Conservation (phyloP, 1,140 invertebrate genomes). For the Drosophila malerkotliana region DNA sequence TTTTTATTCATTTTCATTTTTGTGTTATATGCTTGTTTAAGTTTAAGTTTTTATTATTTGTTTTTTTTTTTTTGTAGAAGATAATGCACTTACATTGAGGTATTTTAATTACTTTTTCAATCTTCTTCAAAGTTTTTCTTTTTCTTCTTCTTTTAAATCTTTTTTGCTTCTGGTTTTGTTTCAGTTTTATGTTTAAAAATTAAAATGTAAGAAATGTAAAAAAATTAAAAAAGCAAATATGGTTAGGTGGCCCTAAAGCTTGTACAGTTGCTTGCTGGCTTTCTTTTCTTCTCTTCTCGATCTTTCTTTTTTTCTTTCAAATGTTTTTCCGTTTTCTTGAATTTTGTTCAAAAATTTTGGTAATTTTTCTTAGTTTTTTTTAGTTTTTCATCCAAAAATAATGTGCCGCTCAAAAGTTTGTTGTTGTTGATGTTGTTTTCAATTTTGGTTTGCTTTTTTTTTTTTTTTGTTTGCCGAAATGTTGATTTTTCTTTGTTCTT, state of each 20-base stretch:
- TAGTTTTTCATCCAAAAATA: constrained; percentile 29
- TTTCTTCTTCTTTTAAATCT: constrained; percentile 25
- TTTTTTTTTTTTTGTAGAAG: constrained; percentile 65
- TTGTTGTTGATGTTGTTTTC: constrained; percentile 29
- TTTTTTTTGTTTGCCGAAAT: constrained; percentile 68
- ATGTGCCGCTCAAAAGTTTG: constrained; percentile 44
- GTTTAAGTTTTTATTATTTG: constrained; percentile 22
- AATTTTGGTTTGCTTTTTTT: constrained; percentile 19
- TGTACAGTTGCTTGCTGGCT: constrained; percentile 47
- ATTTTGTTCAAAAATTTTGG: constrained; percentile 41
- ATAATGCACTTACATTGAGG: constrained; percentile 83
- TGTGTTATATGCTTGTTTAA: constrained; percentile 21
- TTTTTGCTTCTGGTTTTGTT: constrained; percentile 42
- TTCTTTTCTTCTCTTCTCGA: no score
- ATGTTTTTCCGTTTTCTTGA: constrained; percentile 12
- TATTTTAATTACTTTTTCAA: constrained; percentile 82
- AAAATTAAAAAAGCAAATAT: constrained; percentile 20
- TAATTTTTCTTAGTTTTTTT: constrained; percentile 7
- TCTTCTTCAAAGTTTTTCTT: constrained; percentile 66
- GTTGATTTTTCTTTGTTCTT: constrained; percentile 55
- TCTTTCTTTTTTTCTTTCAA: not conserved
- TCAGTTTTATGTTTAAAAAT: constrained; percentile 9
- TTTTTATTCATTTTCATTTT: constrained; percentile 45
- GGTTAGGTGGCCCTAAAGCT: constrained; percentile 42
- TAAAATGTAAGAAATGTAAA: not conserved